Evolutionary conservation across 2,888 invertebrate species (phyloP).

Genomic region (Bunonema sp.): DNA sequence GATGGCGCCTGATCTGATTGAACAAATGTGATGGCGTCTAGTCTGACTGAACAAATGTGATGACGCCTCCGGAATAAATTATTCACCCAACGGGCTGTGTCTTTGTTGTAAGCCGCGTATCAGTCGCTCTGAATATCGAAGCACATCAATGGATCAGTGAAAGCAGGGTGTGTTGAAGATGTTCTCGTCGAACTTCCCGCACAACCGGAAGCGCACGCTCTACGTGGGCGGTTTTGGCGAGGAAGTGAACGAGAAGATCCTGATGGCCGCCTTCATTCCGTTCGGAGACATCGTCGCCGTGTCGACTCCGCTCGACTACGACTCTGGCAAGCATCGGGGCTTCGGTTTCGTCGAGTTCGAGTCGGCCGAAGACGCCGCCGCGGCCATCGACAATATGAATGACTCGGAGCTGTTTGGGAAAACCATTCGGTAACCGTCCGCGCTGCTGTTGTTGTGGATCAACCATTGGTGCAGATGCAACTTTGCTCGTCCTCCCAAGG

Average conservation of each 20-base stretch:
- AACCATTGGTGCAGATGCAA: conserved; percentile 50
- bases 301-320: conserved; percentile 91
- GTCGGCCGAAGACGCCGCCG: conserved; percentile 85
- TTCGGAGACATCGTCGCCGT: conserved; percentile 96
- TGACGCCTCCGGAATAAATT: too few species aligned
- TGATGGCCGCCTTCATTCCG: conserved; percentile 90
- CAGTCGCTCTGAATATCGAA: not conserved
- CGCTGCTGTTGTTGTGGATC: not conserved
- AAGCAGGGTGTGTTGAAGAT: not conserved
- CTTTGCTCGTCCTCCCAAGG: conserved; percentile 84
- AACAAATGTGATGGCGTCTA: too few species aligned
- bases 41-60: too few species aligned
- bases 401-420: conserved; percentile 85
- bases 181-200: conserved; percentile 37
- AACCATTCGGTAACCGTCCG: conserved; percentile 18
- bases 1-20: too few species aligned
- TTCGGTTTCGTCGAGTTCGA: conserved; percentile 80
- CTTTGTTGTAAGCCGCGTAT: not conserved
- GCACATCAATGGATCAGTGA: not conserved
- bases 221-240: conserved; percentile 53
- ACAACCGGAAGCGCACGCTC: conserved; percentile 42
- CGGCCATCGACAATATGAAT: conserved; percentile 98
- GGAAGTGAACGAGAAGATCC: conserved; percentile 77
- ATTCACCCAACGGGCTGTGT: too few species aligned
- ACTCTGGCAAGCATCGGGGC: conserved; percentile 51